Base-by-base conservation (phyloP, 2,113 vertebrate genomes). In the Sylvicapra grimmia region DNA sequence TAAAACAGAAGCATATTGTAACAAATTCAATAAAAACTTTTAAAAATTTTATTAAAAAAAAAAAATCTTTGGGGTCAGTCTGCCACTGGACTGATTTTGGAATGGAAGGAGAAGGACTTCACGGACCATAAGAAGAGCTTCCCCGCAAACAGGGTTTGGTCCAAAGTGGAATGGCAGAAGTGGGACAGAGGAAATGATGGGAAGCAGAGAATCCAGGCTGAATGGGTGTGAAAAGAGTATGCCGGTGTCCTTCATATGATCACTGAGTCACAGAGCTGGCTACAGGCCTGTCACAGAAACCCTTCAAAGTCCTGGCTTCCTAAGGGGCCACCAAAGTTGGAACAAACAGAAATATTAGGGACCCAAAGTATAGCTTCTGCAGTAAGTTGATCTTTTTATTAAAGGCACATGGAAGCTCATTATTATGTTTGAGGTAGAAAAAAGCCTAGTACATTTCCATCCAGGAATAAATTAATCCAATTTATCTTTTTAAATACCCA, bases 211-310 rank as follows among this genome's bases (percentile, higher is more conserved):
- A 8, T n/a, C 9, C 16, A 49, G 49, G 19, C 21, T 1, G 19
- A 44, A 61, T 9, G 75, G 7, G 7, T 56, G 61, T 58, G 75
- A 49, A 29, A 87, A 59, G 59, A n/a, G 86, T 21, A 2, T 21
- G 5, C 68, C 4, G 0, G n/a, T 23, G 53, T 16, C 80, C 5
- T 83, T 25, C 51, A 18, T n/a, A 3, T 0, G 0, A 8, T 33
- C 25, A 21, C 53, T 65, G 75, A 31, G 25, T 51, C 1, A 0
- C 25, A 40, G 6, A 53, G n/a, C 65, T 79, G 89, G 40, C n/a
- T 4, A 1, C 27, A 80, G 5, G 36, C 33, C 15, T 9, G 29
- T 44, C 33, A 9, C 9, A 56, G 31, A 63, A 33, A 12, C n/a
- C 9, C n/a, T 33, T 89, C 29, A n/a, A 25, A 56, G 75, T 16